Evolutionary conservation across 2,797 vertebrate genomes (phyloP).

Genomic region (Helostoma temminkii): DNA sequence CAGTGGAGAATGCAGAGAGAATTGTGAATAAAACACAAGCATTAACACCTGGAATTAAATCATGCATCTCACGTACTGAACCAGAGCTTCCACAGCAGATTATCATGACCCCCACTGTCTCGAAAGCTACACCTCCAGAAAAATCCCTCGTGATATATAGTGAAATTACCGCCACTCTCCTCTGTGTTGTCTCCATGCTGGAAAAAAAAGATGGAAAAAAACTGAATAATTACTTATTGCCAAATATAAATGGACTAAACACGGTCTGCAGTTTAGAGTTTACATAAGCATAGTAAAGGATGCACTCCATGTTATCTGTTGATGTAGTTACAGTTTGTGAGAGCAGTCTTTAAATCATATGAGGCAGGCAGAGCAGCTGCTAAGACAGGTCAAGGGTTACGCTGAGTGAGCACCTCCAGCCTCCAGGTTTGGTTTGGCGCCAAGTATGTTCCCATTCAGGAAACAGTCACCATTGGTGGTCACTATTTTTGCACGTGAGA

Average conservation of each 20-base stretch:
- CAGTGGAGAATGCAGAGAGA: not conserved
- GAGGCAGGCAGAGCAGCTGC: slow-evolving; percentile 54
- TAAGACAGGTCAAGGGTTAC: slow-evolving; percentile 52
- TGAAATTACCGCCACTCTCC: slow-evolving; percentile 51
- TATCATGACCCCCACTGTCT: slow-evolving; percentile 71
- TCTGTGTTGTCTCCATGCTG: slow-evolving; percentile 70
- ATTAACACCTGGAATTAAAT: not conserved
- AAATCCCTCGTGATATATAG: slow-evolving; percentile 94
- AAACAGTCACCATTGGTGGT: slow-evolving; percentile 4
- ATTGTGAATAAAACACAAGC: not conserved
- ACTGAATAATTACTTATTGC: not conserved
- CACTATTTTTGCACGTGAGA: slow-evolving; percentile 27
- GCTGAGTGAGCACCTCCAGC: slow-evolving; percentile 47
- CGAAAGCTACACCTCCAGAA: slow-evolving; percentile 95
- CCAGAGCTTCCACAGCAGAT: slow-evolving; percentile 89
- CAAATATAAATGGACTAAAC: not conserved
- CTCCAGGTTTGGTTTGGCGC: slow-evolving; percentile 28
- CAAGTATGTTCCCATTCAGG: slow-evolving; percentile 12
- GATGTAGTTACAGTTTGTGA: slow-evolving; percentile 3
- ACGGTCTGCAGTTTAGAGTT: not conserved
- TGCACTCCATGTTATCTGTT: not conserved
- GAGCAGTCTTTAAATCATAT: not conserved
- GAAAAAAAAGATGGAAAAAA: slow-evolving; percentile 6
- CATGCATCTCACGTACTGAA: slow-evolving; percentile 88
- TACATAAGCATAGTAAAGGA: too few relatives aligned